Percentiles rank a stretch among this genome's conserved stretches.
phyloP scores from a whole-genome alignment of 2,797 vertebrate species.

The Pitangus sulphuratus region DNA sequence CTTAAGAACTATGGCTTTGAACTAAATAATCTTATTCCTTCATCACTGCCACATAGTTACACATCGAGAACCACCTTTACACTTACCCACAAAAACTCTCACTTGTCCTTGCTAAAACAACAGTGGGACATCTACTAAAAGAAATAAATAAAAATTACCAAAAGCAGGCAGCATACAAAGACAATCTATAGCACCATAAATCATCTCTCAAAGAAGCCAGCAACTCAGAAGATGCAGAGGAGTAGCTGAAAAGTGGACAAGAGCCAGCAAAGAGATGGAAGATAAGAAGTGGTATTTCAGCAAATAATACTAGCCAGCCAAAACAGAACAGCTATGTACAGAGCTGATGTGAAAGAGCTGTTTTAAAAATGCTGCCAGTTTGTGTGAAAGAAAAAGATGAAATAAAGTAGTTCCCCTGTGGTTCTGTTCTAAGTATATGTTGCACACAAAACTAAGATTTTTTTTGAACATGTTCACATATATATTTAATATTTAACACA shows the following conservation, averaged over 20 bases:
- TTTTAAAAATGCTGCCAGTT: not conserved
- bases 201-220: not conserved
- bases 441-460: not conserved
- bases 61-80: not conserved
- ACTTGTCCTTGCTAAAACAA: not conserved
- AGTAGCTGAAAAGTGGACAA: conserved; percentile 36
- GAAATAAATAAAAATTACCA: not conserved
- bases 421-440: not conserved
- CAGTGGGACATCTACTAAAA: not conserved
- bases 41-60: not conserved
- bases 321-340: conserved; percentile 1
- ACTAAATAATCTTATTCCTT: not conserved
- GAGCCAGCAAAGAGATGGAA: conserved; percentile 36
- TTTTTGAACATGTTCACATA: not conserved
- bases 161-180: not conserved
- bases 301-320: conserved; percentile 14
- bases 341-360: not conserved
- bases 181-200: not conserved
- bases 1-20: not conserved
- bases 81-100: not conserved
- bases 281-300: conserved; percentile 61
- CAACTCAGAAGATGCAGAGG: conserved; percentile 23
- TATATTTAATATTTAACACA: not conserved
- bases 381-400: not conserved
- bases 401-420: not conserved